Conservation (phyloP, 2,888 invertebrate species). For the Agrotis puta region DNA sequence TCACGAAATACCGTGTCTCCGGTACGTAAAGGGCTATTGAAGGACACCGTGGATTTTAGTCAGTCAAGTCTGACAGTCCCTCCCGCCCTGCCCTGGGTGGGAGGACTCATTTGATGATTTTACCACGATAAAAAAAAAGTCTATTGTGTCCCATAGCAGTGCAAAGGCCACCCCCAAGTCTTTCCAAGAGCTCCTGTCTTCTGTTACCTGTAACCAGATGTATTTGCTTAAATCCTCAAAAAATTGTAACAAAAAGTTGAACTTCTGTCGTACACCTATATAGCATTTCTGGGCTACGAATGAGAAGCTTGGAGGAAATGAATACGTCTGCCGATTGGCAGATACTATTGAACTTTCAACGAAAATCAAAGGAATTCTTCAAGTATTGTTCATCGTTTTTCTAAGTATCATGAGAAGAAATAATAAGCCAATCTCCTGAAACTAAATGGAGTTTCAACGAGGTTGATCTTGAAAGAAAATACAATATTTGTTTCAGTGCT, state of each 20-base stretch:
- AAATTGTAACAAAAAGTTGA: neutral
- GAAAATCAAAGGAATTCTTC: slow-evolving; percentile 47
- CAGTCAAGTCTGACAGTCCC: too few species aligned
- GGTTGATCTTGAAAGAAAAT: neutral
- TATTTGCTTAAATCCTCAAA: neutral
- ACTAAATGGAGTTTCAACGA: neutral
- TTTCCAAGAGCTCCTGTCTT: too few species aligned
- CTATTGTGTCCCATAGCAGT: too few species aligned
- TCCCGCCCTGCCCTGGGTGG: too few species aligned
- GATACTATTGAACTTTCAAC: slow-evolving; percentile 73
- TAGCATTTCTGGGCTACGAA: slow-evolving; percentile 52
- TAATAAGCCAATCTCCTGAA: neutral
- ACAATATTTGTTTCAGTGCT: neutral
- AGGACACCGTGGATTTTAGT: too few species aligned
- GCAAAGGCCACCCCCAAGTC: too few species aligned
- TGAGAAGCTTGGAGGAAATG: slow-evolving; percentile 79
- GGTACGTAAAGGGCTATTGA: too few species aligned
- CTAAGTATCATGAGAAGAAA: neutral
- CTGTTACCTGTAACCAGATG: too few species aligned
- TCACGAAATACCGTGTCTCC: too few species aligned
- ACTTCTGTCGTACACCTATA: slow-evolving; percentile 32
- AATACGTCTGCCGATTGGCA: slow-evolving; percentile 80
- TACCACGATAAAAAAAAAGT: too few species aligned
- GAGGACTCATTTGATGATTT: too few species aligned
- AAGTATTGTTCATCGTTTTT: slow-evolving; percentile 28